Base-by-base conservation (phyloP, 1,140 invertebrate species). In the Aphaenogaster ashmeadi region DNA sequence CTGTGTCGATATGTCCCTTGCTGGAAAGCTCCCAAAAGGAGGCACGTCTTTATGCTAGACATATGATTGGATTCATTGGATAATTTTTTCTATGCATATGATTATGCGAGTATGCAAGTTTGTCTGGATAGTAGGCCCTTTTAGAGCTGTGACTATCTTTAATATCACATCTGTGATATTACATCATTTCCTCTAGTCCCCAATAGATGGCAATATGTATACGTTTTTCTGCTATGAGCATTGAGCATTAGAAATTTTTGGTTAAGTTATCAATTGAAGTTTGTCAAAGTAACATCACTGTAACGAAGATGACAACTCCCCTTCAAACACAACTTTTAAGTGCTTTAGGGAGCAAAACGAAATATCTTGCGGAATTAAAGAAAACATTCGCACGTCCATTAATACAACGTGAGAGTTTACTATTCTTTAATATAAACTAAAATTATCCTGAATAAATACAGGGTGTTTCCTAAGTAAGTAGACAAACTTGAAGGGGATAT, bases 331-430 rank as follows among this genome's bases (percentile, higher is more conserved):
- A 94, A 88, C 77, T 95, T 80, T 80, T 71, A 7, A 87, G 87
- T 11, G 87, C 78, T 78, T 91, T 95, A 87, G 92, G 91, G 56
- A 92, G 87, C 69, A 94, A 92, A 88, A 91, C 89, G n/a, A 94
- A 95, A 80, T 62, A 93, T 90, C 86, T 95, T 79, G 85, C 93
- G 9, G 92, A 94, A 84, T 89, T 95, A 56, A 93, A 91, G 41
- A 94, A 95, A 89, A 84, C 89, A 78, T 83, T 94, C 72, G 74
- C 93, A 21, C 93, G 94, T 7, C 93, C 94, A 36, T 74, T 95
- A 15, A 92, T 94, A 84, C 94, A 95, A 86, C 88, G 94, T 94
- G 89, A 94, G 89, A 94, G 94, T 92, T 52, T 56, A 80, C 71
- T 84, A 41, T 80, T 85, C 21, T 8, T 58, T 15, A 18, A 71